Evolutionary conservation across 1,140 invertebrate species (phyloP).

Genomic region (Condylostylus longicornis): DNA sequence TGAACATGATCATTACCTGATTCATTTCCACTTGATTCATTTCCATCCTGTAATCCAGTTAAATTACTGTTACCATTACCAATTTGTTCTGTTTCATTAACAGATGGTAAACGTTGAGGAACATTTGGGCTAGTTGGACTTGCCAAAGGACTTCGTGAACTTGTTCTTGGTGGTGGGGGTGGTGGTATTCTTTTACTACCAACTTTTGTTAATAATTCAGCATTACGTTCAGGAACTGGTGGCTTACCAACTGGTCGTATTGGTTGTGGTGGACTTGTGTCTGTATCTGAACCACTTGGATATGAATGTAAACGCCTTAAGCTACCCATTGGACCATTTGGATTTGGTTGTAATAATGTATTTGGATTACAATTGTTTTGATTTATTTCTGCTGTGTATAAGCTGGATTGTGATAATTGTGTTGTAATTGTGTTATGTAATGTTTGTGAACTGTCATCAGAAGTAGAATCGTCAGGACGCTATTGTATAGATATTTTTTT

Average conservation of each 20-base stretch:
- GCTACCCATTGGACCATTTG: conserved; percentile 36
- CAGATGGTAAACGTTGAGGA: conserved; percentile 36
- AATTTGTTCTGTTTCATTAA: conserved; percentile 5
- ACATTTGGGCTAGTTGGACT: conserved; percentile 54
- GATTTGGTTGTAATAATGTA: conserved; percentile 2
- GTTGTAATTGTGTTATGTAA: conserved; percentile 31
- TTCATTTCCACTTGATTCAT: conserved; percentile 38
- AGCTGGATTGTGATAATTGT: conserved; percentile 29
- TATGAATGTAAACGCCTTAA: conserved; percentile 57
- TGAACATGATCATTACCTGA: conserved; percentile 47
- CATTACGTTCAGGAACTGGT: conserved; percentile 60
- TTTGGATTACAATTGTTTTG: conserved; percentile 12
- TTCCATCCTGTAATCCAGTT: conserved; percentile 9
- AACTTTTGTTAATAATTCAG: conserved; percentile 48
- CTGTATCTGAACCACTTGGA: conserved; percentile 56
- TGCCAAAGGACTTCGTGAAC: conserved; percentile 64
- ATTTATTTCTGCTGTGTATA: conserved; percentile 20
- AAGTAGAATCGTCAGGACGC: conserved; percentile 30
- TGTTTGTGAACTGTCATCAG: conserved; percentile 31
- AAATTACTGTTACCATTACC: conserved; percentile 6
- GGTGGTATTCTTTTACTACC: conserved; percentile 61
- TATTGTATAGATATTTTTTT: conserved; percentile 9
- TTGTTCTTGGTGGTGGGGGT: conserved; percentile 69
- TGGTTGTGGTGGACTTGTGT: conserved; percentile 48
- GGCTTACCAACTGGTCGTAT: conserved; percentile 42